Conservation (phyloP, 2,888 invertebrate species). For the Aplocera efformata region DNA sequence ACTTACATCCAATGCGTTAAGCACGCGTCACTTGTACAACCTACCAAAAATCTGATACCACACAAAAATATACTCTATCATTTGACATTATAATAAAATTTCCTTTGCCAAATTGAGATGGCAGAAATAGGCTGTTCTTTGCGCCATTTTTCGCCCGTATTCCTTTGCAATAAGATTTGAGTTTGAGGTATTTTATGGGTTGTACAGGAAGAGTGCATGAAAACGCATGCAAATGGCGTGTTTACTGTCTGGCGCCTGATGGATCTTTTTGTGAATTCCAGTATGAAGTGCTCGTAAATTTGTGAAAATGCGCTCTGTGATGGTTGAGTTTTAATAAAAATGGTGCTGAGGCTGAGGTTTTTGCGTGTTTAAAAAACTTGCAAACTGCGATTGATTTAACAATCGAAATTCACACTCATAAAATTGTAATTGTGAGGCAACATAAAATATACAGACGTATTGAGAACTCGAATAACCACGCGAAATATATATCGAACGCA, state of each 20-base stretch:
- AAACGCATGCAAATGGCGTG: slow-evolving; percentile 50
- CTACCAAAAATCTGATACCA: background rate
- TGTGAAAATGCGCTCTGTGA: slow-evolving; percentile 10
- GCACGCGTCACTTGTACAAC: slow-evolving; percentile 1
- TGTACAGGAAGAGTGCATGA: slow-evolving; percentile 35
- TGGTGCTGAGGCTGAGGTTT: no score
- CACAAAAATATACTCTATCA: background rate
- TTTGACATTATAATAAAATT: background rate
- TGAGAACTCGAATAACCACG: no score
- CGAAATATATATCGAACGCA: no score
- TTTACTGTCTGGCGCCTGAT: slow-evolving; percentile 48
- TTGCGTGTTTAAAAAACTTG: no score
- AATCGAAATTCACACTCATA: no score
- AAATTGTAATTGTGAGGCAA: no score
- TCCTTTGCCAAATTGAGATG: background rate
- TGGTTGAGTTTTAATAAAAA: background rate
- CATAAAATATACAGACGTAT: no score
- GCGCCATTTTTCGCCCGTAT: slow-evolving; percentile 22
- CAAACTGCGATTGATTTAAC: no score
- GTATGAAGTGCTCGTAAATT: slow-evolving; percentile 16
- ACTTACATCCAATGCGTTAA: slow-evolving; percentile 11
- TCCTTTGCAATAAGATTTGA: slow-evolving; percentile 23
- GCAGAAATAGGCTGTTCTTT: background rate
- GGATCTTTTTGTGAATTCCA: slow-evolving; percentile 33
- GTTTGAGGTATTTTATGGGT: slow-evolving; percentile 27